Percentiles rank a stretch among this genome's conserved stretches.
Conservation (phyloP, 2,113 vertebrate genomes). For the Paralichthys olivaceus region DNA sequence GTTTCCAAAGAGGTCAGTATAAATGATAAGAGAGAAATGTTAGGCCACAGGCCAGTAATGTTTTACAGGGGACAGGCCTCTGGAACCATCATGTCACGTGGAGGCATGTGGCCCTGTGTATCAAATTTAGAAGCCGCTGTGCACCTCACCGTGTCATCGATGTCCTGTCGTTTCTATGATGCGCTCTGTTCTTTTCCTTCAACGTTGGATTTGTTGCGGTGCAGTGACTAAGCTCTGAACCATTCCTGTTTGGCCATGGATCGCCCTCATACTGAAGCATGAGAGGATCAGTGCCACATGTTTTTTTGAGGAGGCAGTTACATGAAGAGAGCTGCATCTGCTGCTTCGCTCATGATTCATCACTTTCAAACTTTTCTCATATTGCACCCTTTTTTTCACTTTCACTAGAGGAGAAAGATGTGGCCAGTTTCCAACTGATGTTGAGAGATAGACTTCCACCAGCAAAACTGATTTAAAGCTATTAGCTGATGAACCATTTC, state of each 20-base stretch:
- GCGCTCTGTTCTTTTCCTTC: conserved; percentile 16
- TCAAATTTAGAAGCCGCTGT: conserved; percentile 26
- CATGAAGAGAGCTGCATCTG: not conserved
- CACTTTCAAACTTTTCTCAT: not conserved
- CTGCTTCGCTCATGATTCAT: not conserved
- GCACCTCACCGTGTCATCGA: conserved; percentile 39
- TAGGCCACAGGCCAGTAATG: too few relatives aligned
- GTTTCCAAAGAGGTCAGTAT: too few relatives aligned
- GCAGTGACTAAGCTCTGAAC: conserved; percentile 21
- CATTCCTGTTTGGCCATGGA: conserved; percentile 42
- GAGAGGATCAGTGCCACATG: not conserved
- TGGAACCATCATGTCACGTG: conserved; percentile 24
- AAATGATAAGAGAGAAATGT: too few relatives aligned
- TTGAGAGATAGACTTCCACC: not conserved
- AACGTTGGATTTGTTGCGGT: conserved; percentile 27
- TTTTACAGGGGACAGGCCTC: too few relatives aligned
- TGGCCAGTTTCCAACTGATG: not conserved
- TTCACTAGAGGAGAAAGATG: too few relatives aligned
- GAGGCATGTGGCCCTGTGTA: conserved; percentile 45
- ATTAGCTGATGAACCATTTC: too few relatives aligned
- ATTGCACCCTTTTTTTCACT: not conserved
- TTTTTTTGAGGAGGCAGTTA: not conserved
- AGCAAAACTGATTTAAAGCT: too few relatives aligned
- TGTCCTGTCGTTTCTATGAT: conserved; percentile 27
- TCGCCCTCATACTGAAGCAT: not conserved